phyloP scores from a whole-genome alignment of 2,888 invertebrate species.

The Cetonia aurata region DNA sequence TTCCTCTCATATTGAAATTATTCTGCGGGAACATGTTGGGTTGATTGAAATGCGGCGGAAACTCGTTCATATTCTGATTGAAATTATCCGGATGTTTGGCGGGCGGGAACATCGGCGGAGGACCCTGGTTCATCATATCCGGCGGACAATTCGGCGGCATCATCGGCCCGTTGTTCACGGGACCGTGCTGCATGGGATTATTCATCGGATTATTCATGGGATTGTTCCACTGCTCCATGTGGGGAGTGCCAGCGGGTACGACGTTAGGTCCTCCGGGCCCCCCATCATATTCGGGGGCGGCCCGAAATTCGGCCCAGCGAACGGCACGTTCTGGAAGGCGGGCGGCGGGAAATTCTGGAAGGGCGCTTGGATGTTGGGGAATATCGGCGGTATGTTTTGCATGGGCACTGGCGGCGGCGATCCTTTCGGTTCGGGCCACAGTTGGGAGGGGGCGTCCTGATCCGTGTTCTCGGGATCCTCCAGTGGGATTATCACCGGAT shows the following conservation, averaged over 20 bases:
- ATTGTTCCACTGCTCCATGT: conserved; percentile 43
- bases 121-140: conserved; percentile 63
- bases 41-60: conserved; percentile 66
- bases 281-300: conserved; percentile 48
- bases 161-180: conserved; percentile 52
- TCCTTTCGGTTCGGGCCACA: conserved; percentile 89
- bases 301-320: conserved; percentile 51
- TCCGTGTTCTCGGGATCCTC: conserved; percentile 91
- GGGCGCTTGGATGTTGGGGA: conserved; percentile 61
- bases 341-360: conserved; percentile 59
- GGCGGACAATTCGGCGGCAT: conserved; percentile 64
- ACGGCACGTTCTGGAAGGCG: conserved; percentile 66
- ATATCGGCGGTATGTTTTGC: conserved; percentile 55
- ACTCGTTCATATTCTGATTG: conserved; percentile 63
- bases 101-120: conserved; percentile 65
- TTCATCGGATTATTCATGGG: conserved; percentile 43
- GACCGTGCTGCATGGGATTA: too few relatives aligned
- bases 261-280: conserved; percentile 68
- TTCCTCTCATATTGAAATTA: conserved; percentile 63
- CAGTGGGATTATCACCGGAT: conserved; percentile 87
- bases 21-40: conserved; percentile 64
- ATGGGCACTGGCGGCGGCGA: conserved; percentile 67
- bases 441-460: conserved; percentile 81
- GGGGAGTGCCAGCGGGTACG: conserved; percentile 48
- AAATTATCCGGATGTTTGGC: conserved; percentile 59